A percentile compares a stretch with the other conserved stretches of the same genome.
Conservation (phyloP, 2,113 vertebrate species). For the Aviceda subcristata region DNA sequence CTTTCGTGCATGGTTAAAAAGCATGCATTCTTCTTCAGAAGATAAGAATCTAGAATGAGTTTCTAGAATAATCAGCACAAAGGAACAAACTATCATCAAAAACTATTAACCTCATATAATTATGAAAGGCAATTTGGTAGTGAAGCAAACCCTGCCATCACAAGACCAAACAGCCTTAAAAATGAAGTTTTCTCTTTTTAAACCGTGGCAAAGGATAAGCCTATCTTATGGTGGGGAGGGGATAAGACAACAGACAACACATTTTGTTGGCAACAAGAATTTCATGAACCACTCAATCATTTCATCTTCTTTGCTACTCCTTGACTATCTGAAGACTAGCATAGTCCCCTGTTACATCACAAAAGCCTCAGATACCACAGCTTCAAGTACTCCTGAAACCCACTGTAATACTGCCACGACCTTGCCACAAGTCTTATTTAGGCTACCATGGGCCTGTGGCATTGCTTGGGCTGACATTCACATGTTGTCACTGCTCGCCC, state of each 20-base stretch:
- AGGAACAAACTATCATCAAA: not conserved
- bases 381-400: not conserved
- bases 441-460: accelerated
- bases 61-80: not conserved
- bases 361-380: not conserved
- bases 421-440: not conserved
- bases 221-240: not conserved
- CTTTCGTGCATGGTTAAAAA: not conserved
- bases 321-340: not conserved
- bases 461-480: not conserved
- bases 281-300: not conserved
- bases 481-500: not conserved
- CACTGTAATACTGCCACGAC: not conserved
- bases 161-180: not conserved
- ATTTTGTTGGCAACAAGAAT: not conserved
- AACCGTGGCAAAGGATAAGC: not conserved
- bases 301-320: not conserved
- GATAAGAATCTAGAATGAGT: not conserved
- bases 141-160: not conserved
- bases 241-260: not conserved
- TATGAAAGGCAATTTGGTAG: not conserved
- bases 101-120: not conserved
- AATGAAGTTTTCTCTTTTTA: not conserved
- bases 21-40: not conserved
- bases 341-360: not conserved